Evolutionary conservation across 2,797 vertebrate species (phyloP).

Genomic region (Acridotheres tristis): DNA sequence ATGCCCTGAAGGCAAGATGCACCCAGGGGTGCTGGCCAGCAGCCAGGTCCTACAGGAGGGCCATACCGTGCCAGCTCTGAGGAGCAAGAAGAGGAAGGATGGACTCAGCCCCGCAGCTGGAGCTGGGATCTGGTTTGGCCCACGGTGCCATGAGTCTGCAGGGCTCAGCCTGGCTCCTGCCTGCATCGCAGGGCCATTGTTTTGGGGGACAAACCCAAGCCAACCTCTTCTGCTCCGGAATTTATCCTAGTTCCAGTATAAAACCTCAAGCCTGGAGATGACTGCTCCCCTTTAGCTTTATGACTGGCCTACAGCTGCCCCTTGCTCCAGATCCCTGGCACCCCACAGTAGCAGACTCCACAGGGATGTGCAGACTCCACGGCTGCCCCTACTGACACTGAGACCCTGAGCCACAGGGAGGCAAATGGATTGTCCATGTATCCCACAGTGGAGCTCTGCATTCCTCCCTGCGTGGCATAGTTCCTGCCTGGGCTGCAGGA

Average conservation of each 20-base stretch:
- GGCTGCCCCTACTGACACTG: not conserved
- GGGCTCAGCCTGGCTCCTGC: not conserved
- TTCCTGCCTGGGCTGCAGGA: not conserved
- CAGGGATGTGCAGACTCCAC: fast-evolving
- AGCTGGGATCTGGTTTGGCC: not conserved
- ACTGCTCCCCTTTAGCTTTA: not conserved
- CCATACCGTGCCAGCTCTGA: not conserved
- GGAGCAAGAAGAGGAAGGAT: not conserved
- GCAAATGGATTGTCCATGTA: fast-evolving
- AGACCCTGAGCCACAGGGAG: fast-evolving
- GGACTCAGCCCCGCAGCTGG: fast-evolving
- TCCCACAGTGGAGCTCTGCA: not conserved
- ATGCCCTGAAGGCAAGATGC: not conserved
- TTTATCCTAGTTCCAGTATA: not conserved
- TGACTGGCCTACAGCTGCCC: not conserved
- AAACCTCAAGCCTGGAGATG: not conserved
- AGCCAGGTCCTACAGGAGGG: not conserved
- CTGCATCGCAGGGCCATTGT: not conserved
- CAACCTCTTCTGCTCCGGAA: slow-evolving; percentile 2
- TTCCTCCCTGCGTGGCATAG: fast-evolving
- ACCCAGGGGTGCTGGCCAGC: not conserved
- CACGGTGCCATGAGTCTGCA: not conserved
- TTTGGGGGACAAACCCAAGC: not conserved
- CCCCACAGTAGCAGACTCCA: fast-evolving
- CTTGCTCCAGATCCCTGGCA: not conserved